phyloP scores from a whole-genome alignment of 2,113 vertebrate species.

The Pionites leucogaster region DNA sequence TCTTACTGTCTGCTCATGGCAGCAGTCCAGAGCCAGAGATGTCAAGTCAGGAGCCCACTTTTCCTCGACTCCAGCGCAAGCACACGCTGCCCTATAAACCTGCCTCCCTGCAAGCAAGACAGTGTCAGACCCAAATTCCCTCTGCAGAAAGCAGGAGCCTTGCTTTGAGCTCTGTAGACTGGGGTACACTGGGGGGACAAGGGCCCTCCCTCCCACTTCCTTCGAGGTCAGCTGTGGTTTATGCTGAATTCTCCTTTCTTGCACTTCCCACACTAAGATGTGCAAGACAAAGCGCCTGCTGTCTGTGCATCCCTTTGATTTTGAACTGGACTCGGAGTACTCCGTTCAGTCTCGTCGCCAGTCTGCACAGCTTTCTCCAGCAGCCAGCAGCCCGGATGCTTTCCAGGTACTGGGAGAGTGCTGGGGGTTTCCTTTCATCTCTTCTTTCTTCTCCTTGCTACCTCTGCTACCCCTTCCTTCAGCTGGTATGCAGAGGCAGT shows the following conservation, averaged over 20 bases:
- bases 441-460: not conserved
- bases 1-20: not conserved
- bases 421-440: not conserved
- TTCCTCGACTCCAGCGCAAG: not conserved
- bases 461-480: not conserved
- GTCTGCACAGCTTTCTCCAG: slow-evolving; percentile 62
- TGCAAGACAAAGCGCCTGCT: slow-evolving; percentile 87
- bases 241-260: not conserved
- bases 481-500: not conserved
- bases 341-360: slow-evolving; percentile 59
- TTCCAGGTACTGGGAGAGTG: slow-evolving; percentile 67
- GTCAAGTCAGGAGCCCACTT: not conserved
- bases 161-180: not conserved
- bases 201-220: not conserved
- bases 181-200: not conserved
- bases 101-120: not conserved
- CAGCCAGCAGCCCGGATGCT: not conserved
- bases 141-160: not conserved
- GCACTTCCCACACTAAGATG: slow-evolving; percentile 46
- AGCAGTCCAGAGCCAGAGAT: not conserved
- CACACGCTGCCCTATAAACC: fast-evolving
- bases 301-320: slow-evolving; percentile 83
- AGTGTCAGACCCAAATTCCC: fast-evolving
- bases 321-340: slow-evolving; percentile 80
- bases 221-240: not conserved